These are phyloP conservation scores for Chaetodon trifascialis DNA, from an alignment of 2,113 vertebrate genomes.

Conservation along the genomic window DNA sequence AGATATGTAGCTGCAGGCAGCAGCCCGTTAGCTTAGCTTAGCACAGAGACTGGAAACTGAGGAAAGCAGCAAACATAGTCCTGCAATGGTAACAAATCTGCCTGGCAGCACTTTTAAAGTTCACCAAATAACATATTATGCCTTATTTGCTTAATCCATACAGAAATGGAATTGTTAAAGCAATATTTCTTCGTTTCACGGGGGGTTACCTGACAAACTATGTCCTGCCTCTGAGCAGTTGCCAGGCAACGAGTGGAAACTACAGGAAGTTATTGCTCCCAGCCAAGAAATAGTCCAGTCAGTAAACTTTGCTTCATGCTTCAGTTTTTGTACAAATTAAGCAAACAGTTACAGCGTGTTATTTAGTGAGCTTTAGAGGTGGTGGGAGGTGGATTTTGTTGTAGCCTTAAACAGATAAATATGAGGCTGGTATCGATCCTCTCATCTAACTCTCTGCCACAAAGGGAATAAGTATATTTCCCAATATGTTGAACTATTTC, in stretches of 20 bases:
- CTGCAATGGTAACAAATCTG: not conserved
- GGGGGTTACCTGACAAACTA: not conserved
- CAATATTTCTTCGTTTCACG: not conserved
- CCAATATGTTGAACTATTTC: constrained; percentile 14
- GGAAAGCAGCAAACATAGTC: not conserved
- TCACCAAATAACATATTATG: not conserved
- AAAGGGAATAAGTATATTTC: not conserved
- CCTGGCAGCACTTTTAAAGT: not conserved
- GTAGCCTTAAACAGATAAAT: not conserved
- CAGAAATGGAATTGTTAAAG: not conserved
- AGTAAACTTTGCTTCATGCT: not conserved
- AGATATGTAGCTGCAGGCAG: not conserved
- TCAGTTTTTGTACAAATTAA: constrained; percentile 5
- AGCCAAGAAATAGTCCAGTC: not conserved
- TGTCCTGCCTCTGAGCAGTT: constrained; percentile 23
- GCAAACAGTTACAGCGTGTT: not conserved
- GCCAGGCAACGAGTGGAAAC: constrained; percentile 27
- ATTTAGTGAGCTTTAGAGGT: not conserved
- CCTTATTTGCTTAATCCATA: not conserved
- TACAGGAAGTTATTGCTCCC: constrained; percentile 14
- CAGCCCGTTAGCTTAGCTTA: constrained; percentile 19
- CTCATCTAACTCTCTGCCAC: constrained; percentile 16
- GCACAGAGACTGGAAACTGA: not conserved
- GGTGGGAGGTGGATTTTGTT: not conserved
- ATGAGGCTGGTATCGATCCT: constrained; percentile 11